phyloP scores from a whole-genome alignment of 2,888 invertebrate genomes.

The Emmelina monodactyla region DNA sequence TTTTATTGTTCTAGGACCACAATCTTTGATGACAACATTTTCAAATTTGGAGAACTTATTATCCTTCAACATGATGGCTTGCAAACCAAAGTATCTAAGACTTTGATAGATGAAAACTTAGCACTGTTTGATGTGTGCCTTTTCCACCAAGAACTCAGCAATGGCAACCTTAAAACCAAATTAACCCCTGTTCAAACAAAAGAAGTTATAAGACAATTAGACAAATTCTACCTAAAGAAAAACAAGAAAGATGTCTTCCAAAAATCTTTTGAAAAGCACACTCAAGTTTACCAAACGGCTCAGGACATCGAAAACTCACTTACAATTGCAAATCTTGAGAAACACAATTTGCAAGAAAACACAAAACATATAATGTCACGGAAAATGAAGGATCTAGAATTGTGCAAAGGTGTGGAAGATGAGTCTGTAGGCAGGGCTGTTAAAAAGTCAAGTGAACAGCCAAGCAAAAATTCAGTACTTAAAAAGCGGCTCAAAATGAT shows the following conservation, averaged over 20 bases:
- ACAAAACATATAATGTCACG: conserved; percentile 9
- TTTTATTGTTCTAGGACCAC: conserved; percentile 29
- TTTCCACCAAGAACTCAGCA: conserved; percentile 27
- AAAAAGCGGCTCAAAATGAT: too few relatives aligned
- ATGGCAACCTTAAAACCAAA: conserved; percentile 27
- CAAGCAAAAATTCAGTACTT: too few relatives aligned
- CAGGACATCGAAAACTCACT: conserved; percentile 21
- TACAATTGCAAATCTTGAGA: conserved; percentile 21
- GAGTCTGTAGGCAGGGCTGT: conserved; percentile 26
- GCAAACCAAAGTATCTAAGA: conserved; percentile 20
- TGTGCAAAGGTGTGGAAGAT: conserved; percentile 34
- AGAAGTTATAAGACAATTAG: conserved; percentile 24
- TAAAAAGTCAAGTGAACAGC: neutral
- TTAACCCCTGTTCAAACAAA: conserved; percentile 18
- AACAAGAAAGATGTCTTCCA: conserved; percentile 17
- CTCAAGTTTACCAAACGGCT: conserved; percentile 19
- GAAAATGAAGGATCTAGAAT: conserved; percentile 29
- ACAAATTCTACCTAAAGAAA: conserved; percentile 19
- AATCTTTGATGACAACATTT: conserved; percentile 38
- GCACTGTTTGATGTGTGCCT: conserved; percentile 23
- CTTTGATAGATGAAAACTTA: conserved; percentile 24
- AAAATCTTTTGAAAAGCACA: conserved; percentile 24
- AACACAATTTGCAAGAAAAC: conserved; percentile 19
- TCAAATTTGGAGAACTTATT: conserved; percentile 43
- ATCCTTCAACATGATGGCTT: conserved; percentile 22